phyloP scores from a whole-genome alignment of 2,888 invertebrate species.

The Meta bourneti region DNA sequence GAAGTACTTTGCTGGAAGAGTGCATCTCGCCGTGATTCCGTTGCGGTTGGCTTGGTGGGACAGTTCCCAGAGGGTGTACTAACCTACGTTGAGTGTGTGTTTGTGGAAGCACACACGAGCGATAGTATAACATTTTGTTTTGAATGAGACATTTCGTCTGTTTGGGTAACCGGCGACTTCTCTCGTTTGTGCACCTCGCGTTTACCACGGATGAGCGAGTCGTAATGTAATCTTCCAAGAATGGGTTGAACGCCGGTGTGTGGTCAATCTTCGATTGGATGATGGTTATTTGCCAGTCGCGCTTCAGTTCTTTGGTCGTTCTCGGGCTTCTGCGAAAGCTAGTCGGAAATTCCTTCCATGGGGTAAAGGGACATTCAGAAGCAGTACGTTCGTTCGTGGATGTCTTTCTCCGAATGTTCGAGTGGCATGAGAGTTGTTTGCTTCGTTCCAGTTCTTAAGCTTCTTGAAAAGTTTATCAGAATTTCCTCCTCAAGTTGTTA shows the following conservation, averaged over 20 bases:
- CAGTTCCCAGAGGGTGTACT: constrained; percentile 13
- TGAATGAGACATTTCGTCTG: background rate
- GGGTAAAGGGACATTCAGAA: background rate
- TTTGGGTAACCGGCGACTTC: background rate
- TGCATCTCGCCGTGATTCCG: background rate
- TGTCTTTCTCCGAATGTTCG: background rate
- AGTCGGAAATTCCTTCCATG: background rate
- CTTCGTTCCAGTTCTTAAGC: too few species aligned
- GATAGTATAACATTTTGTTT: background rate
- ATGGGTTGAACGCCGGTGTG: background rate
- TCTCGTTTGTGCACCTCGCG: too few species aligned
- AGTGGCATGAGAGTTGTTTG: too few species aligned
- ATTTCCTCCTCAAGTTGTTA: too few species aligned
- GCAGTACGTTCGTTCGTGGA: background rate
- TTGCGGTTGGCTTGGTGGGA: constrained; percentile 47
- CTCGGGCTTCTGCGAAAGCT: too few species aligned
- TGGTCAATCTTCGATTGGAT: background rate
- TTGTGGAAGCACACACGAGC: background rate
- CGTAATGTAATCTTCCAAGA: background rate
- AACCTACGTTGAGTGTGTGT: background rate
- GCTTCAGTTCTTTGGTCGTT: background rate
- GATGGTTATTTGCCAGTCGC: background rate
- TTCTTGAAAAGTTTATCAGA: too few species aligned
- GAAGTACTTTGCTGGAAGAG: background rate
- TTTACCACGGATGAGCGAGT: background rate